Conservation (phyloP, 1,140 invertebrate species). For the Calephelis virginiensis region DNA sequence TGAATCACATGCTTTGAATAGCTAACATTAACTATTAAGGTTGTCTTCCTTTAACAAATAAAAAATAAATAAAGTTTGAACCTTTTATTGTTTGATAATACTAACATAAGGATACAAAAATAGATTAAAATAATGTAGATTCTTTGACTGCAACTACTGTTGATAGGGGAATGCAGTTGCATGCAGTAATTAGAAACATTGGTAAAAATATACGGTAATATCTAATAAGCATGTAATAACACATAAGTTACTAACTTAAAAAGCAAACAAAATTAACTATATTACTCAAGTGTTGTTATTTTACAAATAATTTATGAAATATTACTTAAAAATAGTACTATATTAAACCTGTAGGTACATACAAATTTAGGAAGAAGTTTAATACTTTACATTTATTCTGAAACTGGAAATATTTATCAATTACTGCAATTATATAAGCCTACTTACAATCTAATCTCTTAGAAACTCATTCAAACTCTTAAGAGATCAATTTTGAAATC, state of each 20-base stretch:
- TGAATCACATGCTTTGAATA: too few relatives aligned
- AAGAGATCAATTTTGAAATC: slow-evolving; percentile 7
- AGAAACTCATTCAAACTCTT: slow-evolving; percentile 10
- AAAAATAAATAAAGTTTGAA: slow-evolving; percentile 16
- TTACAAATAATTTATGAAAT: slow-evolving; percentile 11
- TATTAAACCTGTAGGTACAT: not conserved
- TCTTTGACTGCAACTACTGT: slow-evolving; percentile 30
- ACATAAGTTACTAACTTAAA: not conserved
- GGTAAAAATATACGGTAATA: slow-evolving; percentile 10
- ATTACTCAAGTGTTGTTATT: slow-evolving; percentile 1
- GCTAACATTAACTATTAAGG: too few relatives aligned
- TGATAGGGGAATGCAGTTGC: slow-evolving; percentile 1
- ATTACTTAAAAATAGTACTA: not conserved
- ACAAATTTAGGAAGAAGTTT: slow-evolving; percentile 1
- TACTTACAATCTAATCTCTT: slow-evolving; percentile 11
- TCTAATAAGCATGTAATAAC: slow-evolving; percentile 1
- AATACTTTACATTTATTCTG: not conserved
- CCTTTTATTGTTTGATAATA: slow-evolving; percentile 51
- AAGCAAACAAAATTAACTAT: not conserved
- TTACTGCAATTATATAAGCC: slow-evolving; percentile 15
- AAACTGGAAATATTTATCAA: slow-evolving; percentile 11
- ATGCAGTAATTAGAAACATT: slow-evolving; percentile 2
- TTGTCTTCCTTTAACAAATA: too few relatives aligned
- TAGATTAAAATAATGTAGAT: slow-evolving; percentile 62
- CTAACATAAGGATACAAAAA: slow-evolving; percentile 71